Conservation (phyloP, 2,797 vertebrate genomes). For the Buceros bicornis region DNA sequence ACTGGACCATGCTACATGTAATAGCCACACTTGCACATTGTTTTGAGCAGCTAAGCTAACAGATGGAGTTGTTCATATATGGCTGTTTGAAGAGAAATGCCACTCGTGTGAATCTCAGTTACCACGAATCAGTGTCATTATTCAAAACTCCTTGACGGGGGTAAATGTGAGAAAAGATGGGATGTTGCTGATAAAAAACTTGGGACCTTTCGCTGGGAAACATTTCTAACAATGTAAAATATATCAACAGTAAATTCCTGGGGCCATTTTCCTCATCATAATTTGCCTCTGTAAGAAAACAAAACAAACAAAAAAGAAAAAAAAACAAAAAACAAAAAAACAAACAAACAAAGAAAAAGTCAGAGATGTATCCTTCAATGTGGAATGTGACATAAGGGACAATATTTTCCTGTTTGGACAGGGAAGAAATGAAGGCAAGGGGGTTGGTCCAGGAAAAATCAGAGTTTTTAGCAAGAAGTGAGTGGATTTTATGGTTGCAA, state of each 20-base stretch:
- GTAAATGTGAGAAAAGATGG: not conserved
- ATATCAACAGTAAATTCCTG: slow-evolving; percentile 5
- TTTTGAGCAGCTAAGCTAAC: not conserved
- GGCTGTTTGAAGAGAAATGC: not conserved
- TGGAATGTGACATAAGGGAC: not conserved
- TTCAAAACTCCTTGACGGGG: not conserved
- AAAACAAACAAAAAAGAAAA: not conserved
- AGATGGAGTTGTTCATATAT: not conserved
- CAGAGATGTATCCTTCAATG: not conserved
- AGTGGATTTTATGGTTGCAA: not conserved
- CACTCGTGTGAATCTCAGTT: not conserved
- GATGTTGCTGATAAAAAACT: slow-evolving; percentile 21
- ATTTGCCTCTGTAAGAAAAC: not conserved
- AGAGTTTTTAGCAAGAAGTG: not conserved
- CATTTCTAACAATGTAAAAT: slow-evolving; percentile 11
- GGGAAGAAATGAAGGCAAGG: not conserved
- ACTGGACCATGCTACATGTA: not conserved
- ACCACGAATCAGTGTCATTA: not conserved
- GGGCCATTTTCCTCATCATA: not conserved
- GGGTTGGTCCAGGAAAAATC: not conserved
- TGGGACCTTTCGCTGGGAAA: slow-evolving; percentile 32
- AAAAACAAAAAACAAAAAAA: not conserved
- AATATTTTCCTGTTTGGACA: not conserved
- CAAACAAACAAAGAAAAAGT: not conserved
- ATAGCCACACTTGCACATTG: not conserved